phyloP scores from a whole-genome alignment of 2,888 invertebrate genomes.

The Suillia variegata region DNA sequence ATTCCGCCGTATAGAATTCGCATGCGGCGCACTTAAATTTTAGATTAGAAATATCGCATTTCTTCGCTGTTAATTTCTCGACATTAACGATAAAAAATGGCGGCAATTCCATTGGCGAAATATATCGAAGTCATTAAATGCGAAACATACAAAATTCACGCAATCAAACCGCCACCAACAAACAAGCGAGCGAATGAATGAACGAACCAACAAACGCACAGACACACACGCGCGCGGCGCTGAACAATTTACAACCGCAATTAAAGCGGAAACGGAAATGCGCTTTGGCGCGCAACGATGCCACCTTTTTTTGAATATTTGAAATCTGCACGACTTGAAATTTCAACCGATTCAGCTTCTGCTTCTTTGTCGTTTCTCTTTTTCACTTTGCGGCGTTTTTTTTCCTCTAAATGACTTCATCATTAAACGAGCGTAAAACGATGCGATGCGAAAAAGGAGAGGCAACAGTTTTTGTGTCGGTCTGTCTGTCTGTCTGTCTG shows the following conservation, averaged over 20 bases:
- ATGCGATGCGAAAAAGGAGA: neutral
- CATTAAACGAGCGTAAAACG: conserved; percentile 4
- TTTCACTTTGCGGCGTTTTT: neutral
- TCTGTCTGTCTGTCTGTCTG: no score
- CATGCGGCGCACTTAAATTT: neutral
- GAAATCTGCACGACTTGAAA: no score
- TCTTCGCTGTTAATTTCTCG: neutral
- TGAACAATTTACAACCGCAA: neutral
- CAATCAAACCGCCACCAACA: neutral
- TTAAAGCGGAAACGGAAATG: neutral
- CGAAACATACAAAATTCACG: neutral
- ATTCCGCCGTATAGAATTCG: no score
- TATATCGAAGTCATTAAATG: neutral
- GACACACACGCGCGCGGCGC: neutral
- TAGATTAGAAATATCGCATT: no score
- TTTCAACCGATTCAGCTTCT: neutral
- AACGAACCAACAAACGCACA: no score
- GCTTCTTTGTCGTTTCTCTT: neutral
- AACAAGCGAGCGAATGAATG: no score
- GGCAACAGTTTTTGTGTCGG: no score
- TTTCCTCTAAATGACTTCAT: neutral
- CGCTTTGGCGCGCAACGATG: neutral
- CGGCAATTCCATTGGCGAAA: neutral
- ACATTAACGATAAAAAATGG: neutral
- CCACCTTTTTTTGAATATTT: no score